These are phyloP conservation scores for Apantesis nais DNA, from an alignment of 2,888 invertebrate genomes.

Conservation along the genomic window DNA sequence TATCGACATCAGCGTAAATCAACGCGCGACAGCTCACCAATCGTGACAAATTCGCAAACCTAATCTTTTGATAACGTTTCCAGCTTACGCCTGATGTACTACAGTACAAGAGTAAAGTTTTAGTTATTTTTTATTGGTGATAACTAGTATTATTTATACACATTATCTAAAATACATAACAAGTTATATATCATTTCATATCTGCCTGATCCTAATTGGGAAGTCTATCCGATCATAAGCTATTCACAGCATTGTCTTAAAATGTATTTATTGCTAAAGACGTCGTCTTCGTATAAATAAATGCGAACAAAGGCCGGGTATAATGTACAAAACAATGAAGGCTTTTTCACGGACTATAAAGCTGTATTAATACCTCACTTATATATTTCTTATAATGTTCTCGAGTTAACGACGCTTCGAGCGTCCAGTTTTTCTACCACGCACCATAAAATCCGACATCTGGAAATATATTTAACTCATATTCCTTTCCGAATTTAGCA, in stretches of 20 bases:
- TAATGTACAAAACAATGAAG: constrained; percentile 73
- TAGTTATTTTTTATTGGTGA: neutral
- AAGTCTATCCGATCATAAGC: constrained; percentile 22
- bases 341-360: constrained; percentile 83
- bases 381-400: constrained; percentile 84
- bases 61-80: constrained; percentile 74
- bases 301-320: constrained; percentile 62
- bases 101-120: constrained; percentile 23
- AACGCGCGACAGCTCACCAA: constrained; percentile 74
- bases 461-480: constrained; percentile 67
- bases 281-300: constrained; percentile 58
- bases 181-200: neutral
- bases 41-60: constrained; percentile 81
- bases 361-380: constrained; percentile 79
- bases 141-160: neutral
- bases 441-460: constrained; percentile 80
- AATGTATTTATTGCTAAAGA: constrained; percentile 63
- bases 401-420: constrained; percentile 80
- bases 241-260: constrained; percentile 48
- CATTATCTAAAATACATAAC: neutral
- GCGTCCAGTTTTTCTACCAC: constrained; percentile 78
- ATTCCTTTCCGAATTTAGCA: constrained; percentile 69
- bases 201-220: constrained; percentile 31
- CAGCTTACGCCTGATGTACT: constrained; percentile 48
- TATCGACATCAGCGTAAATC: constrained; percentile 75